phyloP scores from a whole-genome alignment of 2,797 vertebrate species.

The Ctenosaura bakeri region DNA sequence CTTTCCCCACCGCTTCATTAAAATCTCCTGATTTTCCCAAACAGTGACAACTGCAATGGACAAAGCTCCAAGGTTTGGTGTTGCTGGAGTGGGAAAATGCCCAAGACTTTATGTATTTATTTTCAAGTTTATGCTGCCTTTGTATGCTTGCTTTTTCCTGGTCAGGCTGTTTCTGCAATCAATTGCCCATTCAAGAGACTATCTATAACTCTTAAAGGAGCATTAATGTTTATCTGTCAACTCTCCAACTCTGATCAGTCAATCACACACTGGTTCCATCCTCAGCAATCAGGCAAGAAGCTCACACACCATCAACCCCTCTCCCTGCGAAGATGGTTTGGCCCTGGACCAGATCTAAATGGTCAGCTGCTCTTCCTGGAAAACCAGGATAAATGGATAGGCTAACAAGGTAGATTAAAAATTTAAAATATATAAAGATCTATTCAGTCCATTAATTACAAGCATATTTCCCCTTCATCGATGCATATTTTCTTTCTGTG shows the following conservation, averaged over 20 bases:
- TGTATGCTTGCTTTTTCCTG: background rate
- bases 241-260: background rate
- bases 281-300: background rate
- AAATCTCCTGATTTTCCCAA: background rate
- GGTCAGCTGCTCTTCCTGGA: constrained; percentile 17
- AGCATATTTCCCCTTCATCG: background rate
- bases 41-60: background rate
- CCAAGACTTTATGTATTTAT: too few species aligned
- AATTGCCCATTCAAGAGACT: too few species aligned
- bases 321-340: background rate
- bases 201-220: background rate
- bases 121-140: background rate
- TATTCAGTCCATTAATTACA: background rate
- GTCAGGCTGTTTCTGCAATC: too few species aligned
- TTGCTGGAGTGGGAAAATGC: background rate
- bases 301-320: too few species aligned
- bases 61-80: background rate
- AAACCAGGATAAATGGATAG: background rate
- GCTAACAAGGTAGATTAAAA: constrained; percentile 23
- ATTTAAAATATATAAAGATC: constrained; percentile 2
- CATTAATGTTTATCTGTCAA: background rate
- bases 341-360: constrained; percentile 26
- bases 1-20: background rate
- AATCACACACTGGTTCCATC: background rate
- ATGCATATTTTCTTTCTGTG: background rate